Evolutionary conservation across 2,113 vertebrate genomes (phyloP).

Genomic region (Montifringilla adamsi): DNA sequence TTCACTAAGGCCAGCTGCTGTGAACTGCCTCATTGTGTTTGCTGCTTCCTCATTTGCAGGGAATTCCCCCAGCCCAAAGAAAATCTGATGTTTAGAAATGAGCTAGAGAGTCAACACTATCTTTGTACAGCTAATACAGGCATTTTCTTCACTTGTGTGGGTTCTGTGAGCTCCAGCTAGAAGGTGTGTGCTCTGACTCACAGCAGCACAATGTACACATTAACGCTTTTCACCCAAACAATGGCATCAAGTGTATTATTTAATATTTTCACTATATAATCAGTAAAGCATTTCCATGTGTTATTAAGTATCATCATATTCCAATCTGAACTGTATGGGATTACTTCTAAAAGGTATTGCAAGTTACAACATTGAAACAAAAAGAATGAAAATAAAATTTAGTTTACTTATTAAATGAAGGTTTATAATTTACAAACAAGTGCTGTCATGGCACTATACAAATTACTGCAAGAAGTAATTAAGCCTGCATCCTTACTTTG

Average conservation of each 20-base stretch:
- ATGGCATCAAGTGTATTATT: neutral
- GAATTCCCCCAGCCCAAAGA: neutral
- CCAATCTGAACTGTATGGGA: neutral
- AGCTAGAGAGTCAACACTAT: neutral
- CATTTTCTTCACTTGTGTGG: neutral
- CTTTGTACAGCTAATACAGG: neutral
- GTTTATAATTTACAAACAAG: neutral
- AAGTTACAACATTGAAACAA: neutral
- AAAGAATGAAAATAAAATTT: neutral
- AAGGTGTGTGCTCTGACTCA: neutral
- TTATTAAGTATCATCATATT: neutral
- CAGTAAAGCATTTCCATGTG: neutral
- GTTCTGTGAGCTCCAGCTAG: neutral
- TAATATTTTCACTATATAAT: neutral
- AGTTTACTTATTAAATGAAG: neutral
- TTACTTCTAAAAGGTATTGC: neutral
- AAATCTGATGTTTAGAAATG: neutral
- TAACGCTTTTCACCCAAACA: neutral
- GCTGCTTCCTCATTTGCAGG: neutral
- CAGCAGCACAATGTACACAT: neutral
- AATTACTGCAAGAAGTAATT: neutral
- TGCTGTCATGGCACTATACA: neutral
- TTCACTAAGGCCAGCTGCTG: neutral
- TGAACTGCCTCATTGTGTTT: neutral
- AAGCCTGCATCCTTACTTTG: neutral